Conservation (phyloP, 2,888 invertebrate species). For the Strigamia maritima region DNA sequence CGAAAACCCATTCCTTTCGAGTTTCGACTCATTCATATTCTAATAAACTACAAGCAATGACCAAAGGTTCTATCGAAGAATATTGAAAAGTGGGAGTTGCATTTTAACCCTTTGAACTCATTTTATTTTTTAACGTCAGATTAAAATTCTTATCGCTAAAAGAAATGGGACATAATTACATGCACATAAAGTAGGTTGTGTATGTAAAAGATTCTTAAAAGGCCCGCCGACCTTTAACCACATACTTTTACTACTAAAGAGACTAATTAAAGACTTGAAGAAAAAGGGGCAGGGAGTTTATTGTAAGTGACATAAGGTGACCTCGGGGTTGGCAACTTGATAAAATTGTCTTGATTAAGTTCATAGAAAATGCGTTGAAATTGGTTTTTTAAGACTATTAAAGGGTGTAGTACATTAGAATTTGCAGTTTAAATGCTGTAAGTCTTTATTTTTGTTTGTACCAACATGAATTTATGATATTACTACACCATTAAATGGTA, state of each 20-base stretch:
- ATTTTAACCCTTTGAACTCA: not conserved
- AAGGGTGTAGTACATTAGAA: not conserved
- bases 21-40: constrained; percentile 2
- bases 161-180: not conserved
- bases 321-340: not conserved
- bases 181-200: not conserved
- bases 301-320: not conserved
- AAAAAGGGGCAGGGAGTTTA: not conserved
- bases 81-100: not conserved
- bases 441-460: not conserved
- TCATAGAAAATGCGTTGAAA: not conserved
- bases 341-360: constrained; percentile 5
- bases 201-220: not conserved
- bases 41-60: constrained; percentile 1
- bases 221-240: constrained; percentile 9
- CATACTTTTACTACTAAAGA: not conserved
- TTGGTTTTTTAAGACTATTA: not conserved
- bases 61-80: not conserved
- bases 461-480: too few relatives aligned
- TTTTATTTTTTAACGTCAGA: not conserved
- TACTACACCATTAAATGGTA: too few relatives aligned
- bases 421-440: not conserved
- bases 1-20: constrained; percentile 1
- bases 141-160: constrained; percentile 2
- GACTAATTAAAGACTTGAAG: not conserved